Conservation (phyloP, 2,113 vertebrate genomes). For the Labeo catla region DNA sequence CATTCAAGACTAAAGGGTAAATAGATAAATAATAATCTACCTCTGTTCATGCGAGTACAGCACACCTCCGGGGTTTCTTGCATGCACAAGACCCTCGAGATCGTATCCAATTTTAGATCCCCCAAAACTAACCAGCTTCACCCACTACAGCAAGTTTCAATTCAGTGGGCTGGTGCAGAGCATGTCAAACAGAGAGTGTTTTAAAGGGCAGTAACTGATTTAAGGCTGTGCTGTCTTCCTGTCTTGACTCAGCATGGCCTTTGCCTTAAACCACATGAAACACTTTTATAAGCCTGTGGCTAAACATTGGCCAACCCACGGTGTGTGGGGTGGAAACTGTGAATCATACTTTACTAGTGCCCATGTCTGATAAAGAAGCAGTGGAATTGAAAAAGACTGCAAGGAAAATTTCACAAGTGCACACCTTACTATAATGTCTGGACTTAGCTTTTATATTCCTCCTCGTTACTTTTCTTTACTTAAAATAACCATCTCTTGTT, state of each 20-base stretch:
- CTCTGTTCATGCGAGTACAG: background rate
- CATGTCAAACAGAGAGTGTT: conserved; percentile 62
- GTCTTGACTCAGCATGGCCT: conserved; percentile 71
- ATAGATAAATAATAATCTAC: background rate
- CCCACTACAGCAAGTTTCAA: conserved; percentile 67
- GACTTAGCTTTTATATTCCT: background rate
- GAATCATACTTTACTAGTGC: conserved; percentile 66
- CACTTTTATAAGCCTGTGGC: conserved; percentile 63
- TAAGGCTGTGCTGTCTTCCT: conserved; percentile 62
- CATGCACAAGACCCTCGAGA: conserved; percentile 28
- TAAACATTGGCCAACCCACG: conserved; percentile 71
- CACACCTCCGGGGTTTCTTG: background rate
- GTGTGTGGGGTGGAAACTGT: conserved; percentile 71
- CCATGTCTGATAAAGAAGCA: conserved; percentile 52
- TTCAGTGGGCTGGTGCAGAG: conserved; percentile 68
- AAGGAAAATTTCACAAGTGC: background rate
- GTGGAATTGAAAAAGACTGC: conserved; percentile 24
- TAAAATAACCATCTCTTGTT: background rate
- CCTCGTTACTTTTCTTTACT: background rate
- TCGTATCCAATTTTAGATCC: conserved; percentile 64
- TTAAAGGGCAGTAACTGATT: conserved; percentile 65
- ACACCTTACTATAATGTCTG: background rate
- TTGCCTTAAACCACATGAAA: conserved; percentile 70
- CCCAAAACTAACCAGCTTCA: conserved; percentile 56
- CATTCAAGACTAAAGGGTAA: background rate